Base-by-base conservation (phyloP, 35 echinoderm and acorn worm genomes). In the Patiria miniata region DNA sequence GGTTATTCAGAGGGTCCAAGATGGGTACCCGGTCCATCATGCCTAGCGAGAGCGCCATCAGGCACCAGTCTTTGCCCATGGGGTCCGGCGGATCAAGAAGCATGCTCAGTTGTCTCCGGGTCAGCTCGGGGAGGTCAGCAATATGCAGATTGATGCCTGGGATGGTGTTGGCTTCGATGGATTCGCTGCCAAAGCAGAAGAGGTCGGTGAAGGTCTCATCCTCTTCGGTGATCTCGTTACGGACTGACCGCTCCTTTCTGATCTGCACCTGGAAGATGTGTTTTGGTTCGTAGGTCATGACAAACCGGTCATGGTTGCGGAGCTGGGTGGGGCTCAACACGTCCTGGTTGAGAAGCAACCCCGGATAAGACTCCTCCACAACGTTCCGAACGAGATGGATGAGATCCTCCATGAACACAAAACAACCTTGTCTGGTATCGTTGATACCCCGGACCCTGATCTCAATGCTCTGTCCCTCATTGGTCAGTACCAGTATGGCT, bases 1-100 rank as follows among this genome's bases (percentile, higher is more conserved):
- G 47, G n/a, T 86, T 81, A 29, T 92, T 85, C 18, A 89, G 47
- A 16, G 96, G 69, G 78, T 99, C 96, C 82, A 99, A 47, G 30
- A 83, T 59, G 5, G 96, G 96, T 32, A 99, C 79, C 36, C 91
- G 87, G 37, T 99, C 96, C 52, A 84, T 82, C 17, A 99, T 84
- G 37, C 96, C 96, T 1, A 99, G 38, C 37, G 83, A 84, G 6
- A 99, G 84, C 9, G 96, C 96, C 69, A 99, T 65, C 50, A 99
- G 83, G 40, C 96, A 99, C 96, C 96, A 99, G 73, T 99, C 96
- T 87, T 94, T 99, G 0, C 96, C 96, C 86, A 99, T 94, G 7
- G 96, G 96, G 44, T 99, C 96, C 17, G 96, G 96, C 2, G 96
- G 96, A 76, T 99, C 96, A 58, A 99, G 87, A 37, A 99, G 83